Evolutionary conservation across 2,888 invertebrate genomes (phyloP), one percentile per base, ranked within the genome.

Genomic region (Ophonus ardosiacus): DNA sequence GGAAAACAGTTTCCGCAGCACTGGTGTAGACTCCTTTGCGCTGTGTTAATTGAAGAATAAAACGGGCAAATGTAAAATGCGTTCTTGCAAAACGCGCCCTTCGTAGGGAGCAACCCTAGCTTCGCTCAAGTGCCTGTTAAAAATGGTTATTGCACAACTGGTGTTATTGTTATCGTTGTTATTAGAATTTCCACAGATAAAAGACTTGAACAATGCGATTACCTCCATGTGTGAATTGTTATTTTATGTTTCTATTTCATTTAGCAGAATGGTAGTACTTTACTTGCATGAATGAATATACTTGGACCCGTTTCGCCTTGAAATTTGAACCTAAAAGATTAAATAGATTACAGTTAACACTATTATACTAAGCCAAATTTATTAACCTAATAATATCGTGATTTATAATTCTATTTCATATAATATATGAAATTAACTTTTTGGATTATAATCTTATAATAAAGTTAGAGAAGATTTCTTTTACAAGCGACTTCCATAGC

Each of bases 11-110:
- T 40, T 74, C 43, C 78, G 8, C 8, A 13, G 8, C 43, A 51
- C 43, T 51, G 43, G 43, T 51, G 13, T 51, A 51, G 1, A 57
- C 78, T 78, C 21, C 43, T n/a, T 56, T 24, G 38, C 43, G n/a
- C 81, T 7, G 61, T 21, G 81, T 81, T 81, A 81, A 81, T 81
- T 81, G 81, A 81, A 81, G 65, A 81, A 81, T 81, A 65, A 81
- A 81, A 81, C 81, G 81, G 81, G 65, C 61, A 65, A 74, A 74
- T 74, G 71, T 74, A 61, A 61, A 65, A 81, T 81, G 61, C 81
- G 65, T 81, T 63, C 63, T 81, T 81, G 65, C 81, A 65, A 65
- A 63, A 63, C 63, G 65, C 51, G 81, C 81, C 65, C 71, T 18
- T 15, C 17, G 5, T 18, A 74, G 43, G 71, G 71, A 24, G 78